A percentile compares a stretch with the other conserved stretches of the same genome.
phyloP scores from a whole-genome alignment of 2,888 invertebrate species.

The Antitype chi region DNA sequence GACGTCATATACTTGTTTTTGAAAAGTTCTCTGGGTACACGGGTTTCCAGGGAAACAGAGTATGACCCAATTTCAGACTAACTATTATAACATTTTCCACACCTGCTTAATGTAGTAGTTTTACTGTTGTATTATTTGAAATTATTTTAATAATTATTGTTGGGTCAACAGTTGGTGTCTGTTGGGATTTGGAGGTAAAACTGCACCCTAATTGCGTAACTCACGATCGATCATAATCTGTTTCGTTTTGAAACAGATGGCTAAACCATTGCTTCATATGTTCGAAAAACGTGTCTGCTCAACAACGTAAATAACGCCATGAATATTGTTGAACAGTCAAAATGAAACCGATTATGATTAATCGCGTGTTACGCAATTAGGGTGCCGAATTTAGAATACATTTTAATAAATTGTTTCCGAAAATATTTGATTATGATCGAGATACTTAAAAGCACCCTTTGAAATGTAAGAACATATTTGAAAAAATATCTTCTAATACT shows the following conservation, averaged over 20 bases:
- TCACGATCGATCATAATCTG: no score
- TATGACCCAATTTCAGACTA: constrained; percentile 45
- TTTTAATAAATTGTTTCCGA: not conserved
- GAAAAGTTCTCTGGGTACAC: constrained; percentile 40
- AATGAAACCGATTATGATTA: no score
- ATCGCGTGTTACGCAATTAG: no score
- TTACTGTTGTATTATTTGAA: not conserved
- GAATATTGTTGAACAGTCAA: no score
- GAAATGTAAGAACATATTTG: no score
- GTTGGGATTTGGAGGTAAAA: not conserved
- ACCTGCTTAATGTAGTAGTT: constrained; percentile 1
- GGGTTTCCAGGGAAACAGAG: constrained; percentile 20
- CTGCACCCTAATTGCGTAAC: no score
- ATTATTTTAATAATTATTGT: not conserved
- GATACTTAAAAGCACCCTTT: not conserved
- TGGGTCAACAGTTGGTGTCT: not conserved
- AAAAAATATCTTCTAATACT: not conserved
- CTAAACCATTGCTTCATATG: no score
- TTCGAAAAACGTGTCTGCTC: no score
- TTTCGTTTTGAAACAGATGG: no score
- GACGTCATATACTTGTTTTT: constrained; percentile 53
- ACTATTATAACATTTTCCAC: constrained; percentile 28
- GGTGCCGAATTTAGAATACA: not conserved
- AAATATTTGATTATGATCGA: not conserved
- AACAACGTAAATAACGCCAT: no score